Evolutionary conservation across 2,888 invertebrate genomes (phyloP), one percentile per base, ranked within the genome.

Genomic region (Drosophila rubida): DNA sequence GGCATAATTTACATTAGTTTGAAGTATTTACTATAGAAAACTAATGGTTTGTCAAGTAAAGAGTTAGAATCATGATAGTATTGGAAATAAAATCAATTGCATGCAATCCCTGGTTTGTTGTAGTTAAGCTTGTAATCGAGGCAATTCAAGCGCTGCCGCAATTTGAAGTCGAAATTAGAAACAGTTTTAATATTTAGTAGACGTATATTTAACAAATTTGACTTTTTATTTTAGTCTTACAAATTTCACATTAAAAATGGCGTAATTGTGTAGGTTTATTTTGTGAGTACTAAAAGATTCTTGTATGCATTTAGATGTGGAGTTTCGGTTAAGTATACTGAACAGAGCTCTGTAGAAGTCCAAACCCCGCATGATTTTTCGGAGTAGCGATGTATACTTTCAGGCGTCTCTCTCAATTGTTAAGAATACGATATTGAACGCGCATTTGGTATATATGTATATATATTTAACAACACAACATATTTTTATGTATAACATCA

Each of bases 381-480:
- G 37, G 55, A 5, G 19, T 30, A 23, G 1, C 14, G 7, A 41
- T 37, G 60, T 44, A 53, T 67, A 68, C 60, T 68, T 68, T 67
- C 32, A 7, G 60, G 68, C 44, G 25, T 37, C 19, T 45, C 3
- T 13, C 23, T 25, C 7, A 6, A 25, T 25, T 5, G 25, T 16
- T 2, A 8, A 6, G 53, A 32, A 54, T 41, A 32, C 22, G 14
- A 41, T n/a, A 13, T 19, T 2, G 27, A 44, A 51, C 27, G 27
- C 57, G n/a, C 14, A n/a, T 50, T 57, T 41, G 2, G 22, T 13
- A 27, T 30, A 22, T 30, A 13, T 53, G 9, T 51, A n/a, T 23
- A 30, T 58, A 32, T 51, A 44, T 61, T 46, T 45, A 72, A 75
- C 39, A 69, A 55, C 50, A 75, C 39, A 57, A 45, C 61, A 48